A percentile compares a stretch with the other conserved stretches of the same genome.
Conservation (phyloP, 2,888 invertebrate species). For the Hirtodrosophila duncani region DNA sequence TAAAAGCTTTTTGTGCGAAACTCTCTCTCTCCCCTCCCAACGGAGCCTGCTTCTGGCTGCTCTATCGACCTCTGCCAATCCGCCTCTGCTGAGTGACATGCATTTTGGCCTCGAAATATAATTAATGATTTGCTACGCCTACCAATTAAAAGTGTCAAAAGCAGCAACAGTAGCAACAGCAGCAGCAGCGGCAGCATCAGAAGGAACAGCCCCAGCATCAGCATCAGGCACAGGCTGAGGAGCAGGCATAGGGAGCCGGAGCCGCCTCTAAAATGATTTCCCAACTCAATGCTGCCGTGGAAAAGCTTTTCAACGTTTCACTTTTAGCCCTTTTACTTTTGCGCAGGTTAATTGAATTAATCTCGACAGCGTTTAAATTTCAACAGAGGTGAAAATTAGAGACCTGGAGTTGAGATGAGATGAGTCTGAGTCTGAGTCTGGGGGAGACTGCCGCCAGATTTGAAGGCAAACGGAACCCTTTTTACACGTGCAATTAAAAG, state of each 20-base stretch:
- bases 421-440: not conserved
- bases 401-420: not conserved
- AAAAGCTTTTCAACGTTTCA: constrained; percentile 17
- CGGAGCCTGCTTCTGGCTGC: not conserved
- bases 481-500: constrained; percentile 67
- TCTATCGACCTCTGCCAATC: not conserved
- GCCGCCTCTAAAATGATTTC: constrained; percentile 36
- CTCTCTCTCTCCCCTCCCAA: not conserved
- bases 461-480: constrained; percentile 40
- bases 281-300: constrained; percentile 16
- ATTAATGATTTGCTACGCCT: constrained; percentile 70
- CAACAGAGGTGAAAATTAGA: constrained; percentile 21
- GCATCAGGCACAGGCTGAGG: not conserved
- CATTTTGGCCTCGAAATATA: constrained; percentile 59
- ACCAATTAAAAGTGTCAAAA: constrained; percentile 69
- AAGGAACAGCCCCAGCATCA: not conserved
- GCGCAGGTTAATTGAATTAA: constrained; percentile 66
- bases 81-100: constrained; percentile 47
- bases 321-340: constrained; percentile 1
- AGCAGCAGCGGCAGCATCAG: not conserved
- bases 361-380: constrained; percentile 54
- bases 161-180: constrained; percentile 29
- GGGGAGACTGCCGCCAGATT: constrained; percentile 37
- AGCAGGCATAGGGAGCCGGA: not conserved
- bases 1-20: too few relatives aligned